A percentile compares a stretch with the other conserved stretches of the same genome.
These are phyloP conservation scores for Megaleporinus macrocephalus DNA, from an alignment of 2,113 vertebrate species.

Conservation along the genomic window DNA sequence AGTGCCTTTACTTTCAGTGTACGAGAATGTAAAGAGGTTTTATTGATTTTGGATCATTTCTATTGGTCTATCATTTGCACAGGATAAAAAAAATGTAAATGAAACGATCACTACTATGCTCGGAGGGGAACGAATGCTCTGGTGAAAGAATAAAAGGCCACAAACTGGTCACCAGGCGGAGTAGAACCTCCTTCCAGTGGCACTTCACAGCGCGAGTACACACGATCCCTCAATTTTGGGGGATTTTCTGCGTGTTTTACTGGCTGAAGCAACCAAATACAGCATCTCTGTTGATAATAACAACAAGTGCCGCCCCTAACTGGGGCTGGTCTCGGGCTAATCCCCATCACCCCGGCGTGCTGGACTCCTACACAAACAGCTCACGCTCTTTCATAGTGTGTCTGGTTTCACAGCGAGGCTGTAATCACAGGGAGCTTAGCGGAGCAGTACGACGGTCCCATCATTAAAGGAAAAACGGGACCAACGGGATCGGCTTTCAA, in stretches of 20 bases:
- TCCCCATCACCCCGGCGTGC: neutral
- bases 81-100: too few relatives aligned
- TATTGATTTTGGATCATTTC: too few relatives aligned
- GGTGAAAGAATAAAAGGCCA: neutral
- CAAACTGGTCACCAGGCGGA: neutral
- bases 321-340: neutral
- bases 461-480: constrained; percentile 30
- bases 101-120: too few relatives aligned
- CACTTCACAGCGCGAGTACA: neutral
- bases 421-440: constrained; percentile 40
- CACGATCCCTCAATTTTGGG: constrained; percentile 18
- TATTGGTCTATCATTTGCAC: too few relatives aligned
- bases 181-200: neutral
- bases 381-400: constrained; percentile 24
- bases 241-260: constrained; percentile 25
- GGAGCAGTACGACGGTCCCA: neutral
- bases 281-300: constrained; percentile 8
- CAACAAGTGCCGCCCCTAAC: constrained; percentile 21
- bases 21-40: too few relatives aligned
- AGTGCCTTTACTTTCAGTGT: too few relatives aligned
- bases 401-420: constrained; percentile 42
- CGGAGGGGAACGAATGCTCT: neutral
- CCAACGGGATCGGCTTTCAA: constrained; percentile 37
- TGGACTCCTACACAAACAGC: neutral
- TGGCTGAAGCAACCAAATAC: constrained; percentile 26